These are phyloP conservation scores for Chunga burmeisteri DNA, from an alignment of 2,113 vertebrate genomes.

Conservation along the genomic window DNA sequence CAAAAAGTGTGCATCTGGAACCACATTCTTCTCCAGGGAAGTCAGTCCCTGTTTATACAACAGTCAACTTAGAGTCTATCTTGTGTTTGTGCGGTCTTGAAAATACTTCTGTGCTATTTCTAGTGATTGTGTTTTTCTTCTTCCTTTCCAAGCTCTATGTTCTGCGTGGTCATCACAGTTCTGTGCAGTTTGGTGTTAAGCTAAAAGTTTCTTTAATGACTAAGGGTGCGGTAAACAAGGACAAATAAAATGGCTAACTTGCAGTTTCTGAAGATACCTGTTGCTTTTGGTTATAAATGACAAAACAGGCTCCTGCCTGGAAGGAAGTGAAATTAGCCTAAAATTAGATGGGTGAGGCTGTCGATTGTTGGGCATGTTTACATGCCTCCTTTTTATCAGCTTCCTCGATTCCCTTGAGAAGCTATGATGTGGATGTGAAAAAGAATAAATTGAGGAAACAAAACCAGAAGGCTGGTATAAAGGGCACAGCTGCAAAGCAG, in stretches of 20 bases:
- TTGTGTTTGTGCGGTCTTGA: background rate
- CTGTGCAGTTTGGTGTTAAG: background rate
- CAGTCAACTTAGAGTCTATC: background rate
- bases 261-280: background rate
- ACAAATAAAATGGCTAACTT: background rate
- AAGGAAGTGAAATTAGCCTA: background rate
- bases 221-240: background rate
- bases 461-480: background rate
- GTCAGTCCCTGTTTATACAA: background rate
- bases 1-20: background rate
- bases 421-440: background rate
- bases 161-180: background rate
- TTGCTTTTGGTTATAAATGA: background rate
- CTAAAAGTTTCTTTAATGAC: background rate
- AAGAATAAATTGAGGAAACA: background rate
- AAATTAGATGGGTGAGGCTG: background rate
- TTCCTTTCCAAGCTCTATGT: slow-evolving; percentile 2
- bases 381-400: background rate
- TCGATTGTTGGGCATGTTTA: background rate
- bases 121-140: background rate
- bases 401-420: background rate
- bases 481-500: background rate
- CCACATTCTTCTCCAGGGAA: background rate
- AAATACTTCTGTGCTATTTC: background rate
- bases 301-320: background rate